phyloP scores from a whole-genome alignment of 2,797 vertebrate species.

The Pipistrellus nathusii region DNA sequence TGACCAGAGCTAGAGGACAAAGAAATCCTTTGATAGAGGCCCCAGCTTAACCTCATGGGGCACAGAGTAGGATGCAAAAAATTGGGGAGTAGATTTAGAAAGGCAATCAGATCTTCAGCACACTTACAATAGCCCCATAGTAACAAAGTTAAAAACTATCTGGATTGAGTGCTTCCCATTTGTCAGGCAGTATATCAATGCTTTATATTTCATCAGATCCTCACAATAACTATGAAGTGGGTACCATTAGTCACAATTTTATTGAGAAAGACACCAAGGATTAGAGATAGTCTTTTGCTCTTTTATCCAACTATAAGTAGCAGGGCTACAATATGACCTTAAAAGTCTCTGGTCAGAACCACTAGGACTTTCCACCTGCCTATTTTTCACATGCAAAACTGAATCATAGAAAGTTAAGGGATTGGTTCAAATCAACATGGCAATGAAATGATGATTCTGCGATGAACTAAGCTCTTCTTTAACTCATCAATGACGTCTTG shows the following conservation, averaged over 20 bases:
- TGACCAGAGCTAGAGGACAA: neutral
- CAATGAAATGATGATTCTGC: neutral
- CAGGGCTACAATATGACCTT: neutral
- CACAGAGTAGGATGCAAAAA: neutral
- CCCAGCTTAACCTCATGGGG: neutral
- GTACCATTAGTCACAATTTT: neutral
- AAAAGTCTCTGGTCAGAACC: neutral
- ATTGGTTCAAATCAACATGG: neutral
- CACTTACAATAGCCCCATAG: neutral
- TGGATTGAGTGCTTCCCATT: neutral
- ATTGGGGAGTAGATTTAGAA: neutral
- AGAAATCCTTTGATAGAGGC: neutral
- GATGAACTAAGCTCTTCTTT: neutral
- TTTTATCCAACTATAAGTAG: neutral
- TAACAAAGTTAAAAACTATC: neutral
- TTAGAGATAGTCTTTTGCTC: neutral
- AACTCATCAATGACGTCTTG: neutral
- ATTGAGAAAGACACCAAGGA: neutral
- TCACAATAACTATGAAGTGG: neutral
- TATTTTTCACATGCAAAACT: constrained; percentile 27
- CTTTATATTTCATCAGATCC: neutral
- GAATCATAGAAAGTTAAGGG: neutral
- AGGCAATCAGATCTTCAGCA: neutral
- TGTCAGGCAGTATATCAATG: neutral
- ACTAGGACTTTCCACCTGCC: neutral